phyloP scores from a whole-genome alignment of 2,113 vertebrate genomes.

The Lucifuga dentata region DNA sequence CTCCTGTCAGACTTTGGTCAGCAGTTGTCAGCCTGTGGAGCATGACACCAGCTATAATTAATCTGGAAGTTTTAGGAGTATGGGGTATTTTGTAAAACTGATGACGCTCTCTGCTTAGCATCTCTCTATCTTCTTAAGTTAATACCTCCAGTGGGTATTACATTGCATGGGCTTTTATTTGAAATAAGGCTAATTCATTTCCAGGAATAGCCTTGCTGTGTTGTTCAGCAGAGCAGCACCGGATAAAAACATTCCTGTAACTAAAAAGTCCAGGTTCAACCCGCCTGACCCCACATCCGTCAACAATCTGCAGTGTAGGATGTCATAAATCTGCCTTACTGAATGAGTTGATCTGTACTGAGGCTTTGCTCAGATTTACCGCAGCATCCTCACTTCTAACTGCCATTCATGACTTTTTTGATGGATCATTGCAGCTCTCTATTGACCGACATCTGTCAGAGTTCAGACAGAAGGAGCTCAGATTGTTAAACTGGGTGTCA shows the following conservation, averaged over 20 bases:
- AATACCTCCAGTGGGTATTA: conserved; percentile 41
- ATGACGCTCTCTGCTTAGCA: conserved; percentile 16
- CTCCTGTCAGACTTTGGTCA: conserved; percentile 32
- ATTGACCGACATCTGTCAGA: conserved; percentile 52
- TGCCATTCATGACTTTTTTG: background rate
- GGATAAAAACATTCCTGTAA: conserved; percentile 23
- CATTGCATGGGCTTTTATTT: conserved; percentile 60
- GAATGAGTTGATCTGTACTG: background rate
- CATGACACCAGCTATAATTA: conserved; percentile 25
- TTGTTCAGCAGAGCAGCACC: conserved; percentile 32
- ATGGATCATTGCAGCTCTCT: conserved; percentile 12
- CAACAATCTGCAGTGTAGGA: background rate
- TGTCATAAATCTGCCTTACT: conserved; percentile 1
- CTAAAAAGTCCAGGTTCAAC: conserved; percentile 31
- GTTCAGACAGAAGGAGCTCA: conserved; percentile 20
- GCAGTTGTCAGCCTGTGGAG: conserved; percentile 25
- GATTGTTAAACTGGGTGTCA: conserved; percentile 30
- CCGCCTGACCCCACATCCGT: conserved; percentile 20
- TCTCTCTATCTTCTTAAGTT: conserved; percentile 55
- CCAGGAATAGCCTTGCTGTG: conserved; percentile 36
- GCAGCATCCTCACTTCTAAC: background rate
- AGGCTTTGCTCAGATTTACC: background rate
- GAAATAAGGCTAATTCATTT: conserved; percentile 61
- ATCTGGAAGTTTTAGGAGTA: conserved; percentile 1
- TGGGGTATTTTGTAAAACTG: conserved; percentile 9